Evolutionary conservation across 2,888 invertebrate species (phyloP).

Genomic region (Onchidella celtica): DNA sequence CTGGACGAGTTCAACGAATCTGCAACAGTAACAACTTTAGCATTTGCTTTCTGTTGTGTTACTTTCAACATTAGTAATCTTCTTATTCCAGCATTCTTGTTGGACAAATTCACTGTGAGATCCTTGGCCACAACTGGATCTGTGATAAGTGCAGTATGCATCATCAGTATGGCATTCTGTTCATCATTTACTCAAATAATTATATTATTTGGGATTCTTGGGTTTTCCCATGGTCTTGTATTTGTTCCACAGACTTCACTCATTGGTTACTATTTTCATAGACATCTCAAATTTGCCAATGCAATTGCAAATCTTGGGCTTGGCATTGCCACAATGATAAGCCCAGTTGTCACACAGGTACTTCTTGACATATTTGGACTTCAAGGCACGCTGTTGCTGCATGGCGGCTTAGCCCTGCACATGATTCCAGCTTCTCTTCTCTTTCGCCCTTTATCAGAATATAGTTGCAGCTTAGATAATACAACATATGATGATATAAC

Average conservation of each 20-base stretch:
- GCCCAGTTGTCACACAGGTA: constrained; percentile 8
- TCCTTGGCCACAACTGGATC: constrained; percentile 1
- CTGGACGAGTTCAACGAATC: constrained; percentile 31
- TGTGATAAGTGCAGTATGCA: neutral
- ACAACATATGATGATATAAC: no score
- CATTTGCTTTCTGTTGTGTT: constrained; percentile 1
- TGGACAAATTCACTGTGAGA: neutral
- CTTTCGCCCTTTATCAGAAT: constrained; percentile 5
- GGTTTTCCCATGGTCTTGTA: constrained; percentile 10
- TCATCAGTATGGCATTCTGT: constrained; percentile 21
- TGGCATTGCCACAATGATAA: constrained; percentile 30
- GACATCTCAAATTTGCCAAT: constrained; percentile 20
- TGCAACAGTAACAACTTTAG: constrained; percentile 36
- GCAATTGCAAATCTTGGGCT: constrained; percentile 27
- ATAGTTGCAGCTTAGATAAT: neutral
- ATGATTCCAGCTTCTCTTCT: constrained; percentile 22
- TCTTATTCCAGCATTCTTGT: constrained; percentile 2
- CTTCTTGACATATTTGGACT: constrained; percentile 20
- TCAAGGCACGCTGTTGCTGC: constrained; percentile 16
- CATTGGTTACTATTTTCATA: constrained; percentile 30
- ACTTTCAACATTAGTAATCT: constrained; percentile 21
- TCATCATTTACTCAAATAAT: constrained; percentile 14
- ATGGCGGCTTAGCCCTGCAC: constrained; percentile 22
- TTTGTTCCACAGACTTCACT: constrained; percentile 19
- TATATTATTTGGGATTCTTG: neutral